Evolutionary conservation across 2,888 invertebrate genomes (phyloP), one percentile per base, ranked within the genome.

Genomic region (Syritta pipiens): DNA sequence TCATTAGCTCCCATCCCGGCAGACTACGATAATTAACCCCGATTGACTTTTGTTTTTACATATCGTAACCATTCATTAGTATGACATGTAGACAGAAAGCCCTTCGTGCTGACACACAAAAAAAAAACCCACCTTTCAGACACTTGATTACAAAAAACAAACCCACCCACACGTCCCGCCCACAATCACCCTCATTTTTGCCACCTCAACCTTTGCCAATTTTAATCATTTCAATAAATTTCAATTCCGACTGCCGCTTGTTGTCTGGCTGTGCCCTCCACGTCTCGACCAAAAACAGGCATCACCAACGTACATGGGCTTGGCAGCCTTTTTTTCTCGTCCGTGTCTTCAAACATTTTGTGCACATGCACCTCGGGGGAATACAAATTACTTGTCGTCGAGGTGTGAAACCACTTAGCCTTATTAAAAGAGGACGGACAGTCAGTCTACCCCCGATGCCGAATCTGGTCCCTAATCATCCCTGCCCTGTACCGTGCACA

Each of bases 351-450:
- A 1, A 0, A 1, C 9, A 7, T 37, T 37, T 37, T 37, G 65
- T 51, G 76, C 71, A 65, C 48, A 60, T 65, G 65, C 65, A 71
- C 63, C 65, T 53, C 59, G 28, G 10, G 76, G 59, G 76, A 10
- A 63, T 69, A 76, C 65, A 77, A 65, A 71, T 77, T 71, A 71
- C 63, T 37, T 9, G 22, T 37, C 3, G 7, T 6, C 14, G 77
- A 77, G 71, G 77, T 77, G 77, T 77, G 65, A 71, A 59, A 71
- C 77, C 77, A 77, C 77, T 77, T 77, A 77, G 71, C 53, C 77
- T 77, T 77, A 77, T 77, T 77, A 77, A 77, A 77, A 46, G 53
- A 69, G 69, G 69, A 63, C 48, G 46, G 24, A 55, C 67, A 10
- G 55, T 42, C 40, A 12, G 28, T 44, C n/a, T n/a, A n/a, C n/a